These are phyloP conservation scores for Globia sparganii DNA, from an alignment of 2,888 invertebrate genomes.

Conservation along the genomic window DNA sequence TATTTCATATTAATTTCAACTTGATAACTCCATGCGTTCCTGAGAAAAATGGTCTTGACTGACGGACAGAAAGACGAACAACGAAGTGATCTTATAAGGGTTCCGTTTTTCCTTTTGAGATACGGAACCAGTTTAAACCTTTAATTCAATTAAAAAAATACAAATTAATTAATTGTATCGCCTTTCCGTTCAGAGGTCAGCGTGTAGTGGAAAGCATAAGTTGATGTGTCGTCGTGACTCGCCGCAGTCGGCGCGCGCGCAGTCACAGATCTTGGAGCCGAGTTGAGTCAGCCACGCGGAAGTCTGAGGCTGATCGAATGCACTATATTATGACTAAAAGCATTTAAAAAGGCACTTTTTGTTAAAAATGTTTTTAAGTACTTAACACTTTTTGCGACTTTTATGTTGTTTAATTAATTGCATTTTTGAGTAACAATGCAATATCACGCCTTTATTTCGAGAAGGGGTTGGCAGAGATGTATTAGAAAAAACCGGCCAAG, in stretches of 20 bases:
- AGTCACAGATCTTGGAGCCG: background rate
- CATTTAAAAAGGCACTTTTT: constrained; percentile 13
- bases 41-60: too few relatives aligned
- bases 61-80: too few relatives aligned
- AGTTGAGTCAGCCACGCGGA: constrained; percentile 20
- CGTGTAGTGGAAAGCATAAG: background rate
- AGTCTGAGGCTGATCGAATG: constrained; percentile 3
- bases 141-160: too few relatives aligned
- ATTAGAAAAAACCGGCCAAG: background rate
- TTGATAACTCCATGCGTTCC: too few relatives aligned
- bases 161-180: too few relatives aligned
- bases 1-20: too few relatives aligned
- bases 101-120: too few relatives aligned
- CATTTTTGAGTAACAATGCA: background rate
- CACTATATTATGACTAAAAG: constrained; percentile 20
- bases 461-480: background rate
- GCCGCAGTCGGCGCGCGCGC: background rate
- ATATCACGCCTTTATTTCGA: background rate
- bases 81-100: too few relatives aligned
- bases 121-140: too few relatives aligned
- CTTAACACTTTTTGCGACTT: background rate
- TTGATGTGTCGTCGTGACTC: background rate
- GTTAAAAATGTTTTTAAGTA: background rate
- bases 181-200: background rate
- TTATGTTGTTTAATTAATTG: background rate